phyloP scores from a whole-genome alignment of 2,888 invertebrate genomes.

The Agapostemon virescens region DNA sequence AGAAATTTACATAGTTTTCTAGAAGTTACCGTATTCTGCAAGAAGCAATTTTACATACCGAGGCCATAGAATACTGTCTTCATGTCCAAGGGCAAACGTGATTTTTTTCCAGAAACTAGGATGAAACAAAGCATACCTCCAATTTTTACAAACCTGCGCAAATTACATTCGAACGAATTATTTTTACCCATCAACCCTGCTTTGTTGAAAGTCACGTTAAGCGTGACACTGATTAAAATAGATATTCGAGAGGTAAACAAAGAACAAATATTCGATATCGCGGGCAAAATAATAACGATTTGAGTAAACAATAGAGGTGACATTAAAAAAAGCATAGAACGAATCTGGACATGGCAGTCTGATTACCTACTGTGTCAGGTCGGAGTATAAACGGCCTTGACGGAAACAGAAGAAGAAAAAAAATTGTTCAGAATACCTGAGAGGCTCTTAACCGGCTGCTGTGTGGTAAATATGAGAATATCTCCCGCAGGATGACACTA shows the following conservation, averaged over 20 bases:
- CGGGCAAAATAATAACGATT: background rate
- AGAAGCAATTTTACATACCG: constrained; percentile 66
- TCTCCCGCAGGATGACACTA: constrained; percentile 80
- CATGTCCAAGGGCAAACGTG: constrained; percentile 77
- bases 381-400: constrained; percentile 41
- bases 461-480: constrained; percentile 79
- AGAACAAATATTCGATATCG: background rate
- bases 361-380: constrained; percentile 49
- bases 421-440: constrained; percentile 71
- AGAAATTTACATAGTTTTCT: background rate
- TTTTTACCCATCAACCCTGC: background rate
- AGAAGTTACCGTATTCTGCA: background rate
- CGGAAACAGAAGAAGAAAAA: constrained; percentile 24
- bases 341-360: constrained; percentile 46
- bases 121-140: constrained; percentile 81
- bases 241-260: constrained; percentile 9
- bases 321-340: background rate
- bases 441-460: constrained; percentile 76
- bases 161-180: constrained; percentile 32
- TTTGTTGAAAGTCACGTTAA: background rate
- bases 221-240: constrained; percentile 17
- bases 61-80: constrained; percentile 76
- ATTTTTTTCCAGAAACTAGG: constrained; percentile 81
- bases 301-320: constrained; percentile 9
- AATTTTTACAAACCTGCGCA: constrained; percentile 81